Base-by-base conservation (phyloP, 2,888 invertebrate genomes). In the Luperina testacea region DNA sequence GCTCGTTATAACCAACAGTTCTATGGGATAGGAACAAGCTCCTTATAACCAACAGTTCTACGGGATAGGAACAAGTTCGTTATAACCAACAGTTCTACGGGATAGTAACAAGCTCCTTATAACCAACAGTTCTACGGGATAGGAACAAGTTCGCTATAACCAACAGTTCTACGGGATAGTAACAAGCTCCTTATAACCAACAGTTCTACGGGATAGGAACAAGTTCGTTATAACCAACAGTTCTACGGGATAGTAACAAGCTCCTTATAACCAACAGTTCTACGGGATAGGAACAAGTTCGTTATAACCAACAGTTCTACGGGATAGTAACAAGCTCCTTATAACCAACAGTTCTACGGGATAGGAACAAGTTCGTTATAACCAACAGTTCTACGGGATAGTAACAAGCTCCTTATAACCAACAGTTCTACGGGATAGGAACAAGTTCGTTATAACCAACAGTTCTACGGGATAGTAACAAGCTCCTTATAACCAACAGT, bases 51-150 rank as follows among this genome's bases (percentile, higher is more conserved):
- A 70, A 72, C 69, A 70, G 45, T n/a, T 70, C 32, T 51, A 6
- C n/a, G 63, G 57, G 7, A 51, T 72, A 73, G 45, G 57, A 83
- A 48, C 63, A n/a, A n/a, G n/a, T n/a, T n/a, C n/a, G n/a, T n/a
- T 53, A 38, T 20, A 15, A 67, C 42, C 57, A 70, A 72, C 69
- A 70, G 45, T n/a, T 70, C 32, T 51, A 6, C n/a, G 63, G 57
- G 7, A 51, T 72, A 73, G 45, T 57, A 83, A 48, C 63, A n/a
- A n/a, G n/a, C n/a, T n/a, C n/a, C n/a, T n/a, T 53, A 38, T 20
- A 15, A 67, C 42, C 57, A 70, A 72, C 69, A 70, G 45, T n/a
- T 70, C 32, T 51, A 6, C n/a, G 63, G 57, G 7, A 51, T 72
- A 73, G 45, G 57, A 83, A 48, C 63, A n/a, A n/a, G n/a, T n/a